Conservation (phyloP, 2,113 vertebrate genomes). For the Sander vitreus region DNA sequence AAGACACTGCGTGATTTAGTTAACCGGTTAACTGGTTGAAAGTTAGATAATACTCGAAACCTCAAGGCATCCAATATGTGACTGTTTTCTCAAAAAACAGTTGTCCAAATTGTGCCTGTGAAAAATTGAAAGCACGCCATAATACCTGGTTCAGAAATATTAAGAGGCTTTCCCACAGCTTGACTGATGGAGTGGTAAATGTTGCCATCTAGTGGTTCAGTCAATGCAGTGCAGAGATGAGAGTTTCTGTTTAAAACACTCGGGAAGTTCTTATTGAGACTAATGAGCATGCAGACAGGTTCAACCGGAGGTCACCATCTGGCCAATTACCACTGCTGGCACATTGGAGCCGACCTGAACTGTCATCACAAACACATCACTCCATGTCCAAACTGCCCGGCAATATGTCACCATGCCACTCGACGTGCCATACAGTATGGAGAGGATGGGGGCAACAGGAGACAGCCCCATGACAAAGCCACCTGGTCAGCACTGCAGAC, state of each 20-base stretch:
- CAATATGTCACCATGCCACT: conserved; percentile 83
- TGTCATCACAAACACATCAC: conserved; percentile 89
- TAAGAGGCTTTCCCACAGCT: not conserved
- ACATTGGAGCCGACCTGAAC: conserved; percentile 88
- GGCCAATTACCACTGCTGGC: conserved; percentile 91
- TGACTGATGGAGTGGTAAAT: conserved; percentile 78
- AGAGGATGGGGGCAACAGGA: conserved; percentile 74
- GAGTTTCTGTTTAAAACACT: conserved; percentile 35
- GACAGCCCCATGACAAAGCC: conserved; percentile 81
- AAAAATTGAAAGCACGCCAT: conserved; percentile 30
- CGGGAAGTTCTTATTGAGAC: conserved; percentile 77
- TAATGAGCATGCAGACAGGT: conserved; percentile 90
- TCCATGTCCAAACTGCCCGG: conserved; percentile 81
- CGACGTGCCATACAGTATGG: conserved; percentile 75
- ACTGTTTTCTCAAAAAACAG: conserved; percentile 26
- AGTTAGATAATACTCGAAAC: not conserved
- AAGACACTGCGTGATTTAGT: conserved; percentile 21
- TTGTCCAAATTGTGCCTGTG: conserved; percentile 37
- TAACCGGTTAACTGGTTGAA: conserved; percentile 35
- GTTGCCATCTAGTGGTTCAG: conserved; percentile 85
- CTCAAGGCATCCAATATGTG: not conserved
- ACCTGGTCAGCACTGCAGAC: conserved; percentile 77
- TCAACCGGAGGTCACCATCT: conserved; percentile 94
- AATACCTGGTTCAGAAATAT: conserved; percentile 1
- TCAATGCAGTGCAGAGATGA: not conserved